phyloP scores from a whole-genome alignment of 92 coral and sea anemone species.

The Muricea muricata region DNA sequence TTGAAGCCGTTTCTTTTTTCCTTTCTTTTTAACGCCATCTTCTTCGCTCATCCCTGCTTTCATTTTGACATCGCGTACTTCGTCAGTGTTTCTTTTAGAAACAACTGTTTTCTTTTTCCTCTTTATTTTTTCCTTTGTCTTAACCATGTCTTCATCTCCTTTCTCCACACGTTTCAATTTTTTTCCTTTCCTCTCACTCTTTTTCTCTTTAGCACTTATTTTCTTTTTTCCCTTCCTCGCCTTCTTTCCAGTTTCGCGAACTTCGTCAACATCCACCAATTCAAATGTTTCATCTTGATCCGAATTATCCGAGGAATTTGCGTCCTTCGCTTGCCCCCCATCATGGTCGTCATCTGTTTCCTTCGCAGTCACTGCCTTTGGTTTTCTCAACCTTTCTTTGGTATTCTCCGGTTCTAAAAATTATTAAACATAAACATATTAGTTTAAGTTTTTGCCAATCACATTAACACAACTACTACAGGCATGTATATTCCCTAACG shows the following conservation, averaged over 20 bases:
- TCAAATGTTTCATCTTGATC: conserved; percentile 88
- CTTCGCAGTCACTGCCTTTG: conserved; percentile 67
- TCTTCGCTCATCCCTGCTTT: conserved; percentile 22
- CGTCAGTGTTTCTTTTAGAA: background rate
- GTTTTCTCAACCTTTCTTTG: conserved; percentile 13
- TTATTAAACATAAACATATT: background rate
- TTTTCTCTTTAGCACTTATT: background rate
- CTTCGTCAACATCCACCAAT: conserved; percentile 48
- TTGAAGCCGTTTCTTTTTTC: conserved; percentile 7
- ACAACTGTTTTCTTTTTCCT: conserved; percentile 18
- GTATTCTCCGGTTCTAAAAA: background rate
- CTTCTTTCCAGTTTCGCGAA: conserved; percentile 24
- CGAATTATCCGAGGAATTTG: conserved; percentile 32
- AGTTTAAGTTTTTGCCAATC: background rate
- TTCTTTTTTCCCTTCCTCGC: conserved; percentile 6
- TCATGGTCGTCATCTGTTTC: conserved; percentile 52
- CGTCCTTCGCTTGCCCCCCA: conserved; percentile 46
- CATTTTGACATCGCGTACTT: background rate
- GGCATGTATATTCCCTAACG: too few species aligned
- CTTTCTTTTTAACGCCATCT: conserved; percentile 30
- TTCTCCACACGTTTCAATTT: background rate
- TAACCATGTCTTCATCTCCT: conserved; percentile 48
- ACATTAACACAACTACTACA: too few species aligned
- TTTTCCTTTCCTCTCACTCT: conserved; percentile 2
- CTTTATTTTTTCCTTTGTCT: conserved; percentile 29